Evolutionary conservation across 2,888 invertebrate species (phyloP), one percentile per base, ranked within the genome.

Genomic region (Rhorus exstirpatorius): DNA sequence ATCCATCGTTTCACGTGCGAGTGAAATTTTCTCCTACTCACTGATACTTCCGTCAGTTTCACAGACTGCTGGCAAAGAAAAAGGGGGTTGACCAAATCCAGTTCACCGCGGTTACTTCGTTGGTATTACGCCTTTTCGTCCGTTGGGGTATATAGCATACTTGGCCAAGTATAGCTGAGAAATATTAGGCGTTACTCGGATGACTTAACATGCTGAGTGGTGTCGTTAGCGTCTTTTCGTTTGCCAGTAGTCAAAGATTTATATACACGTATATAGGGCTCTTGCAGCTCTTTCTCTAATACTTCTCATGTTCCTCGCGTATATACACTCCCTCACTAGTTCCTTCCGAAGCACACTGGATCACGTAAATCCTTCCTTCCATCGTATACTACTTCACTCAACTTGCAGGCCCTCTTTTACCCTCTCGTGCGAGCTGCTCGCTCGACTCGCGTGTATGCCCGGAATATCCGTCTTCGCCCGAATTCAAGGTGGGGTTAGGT

Each of bases 401-500:
- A 60, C 75, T 83, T 79, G 35, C 58, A 65, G 79, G 60, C 53
- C 60, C 67, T 74, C 78, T 49, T 26, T 46, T 51, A 31, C 41
- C 8, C 60, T 71, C 70, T 38, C 10, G 14, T 68, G 19, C 21
- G 58, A 58, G 46, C 46, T 17, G 55, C 53, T 81, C 75, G 74
- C 75, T 46, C 74, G 61, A 26, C 46, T 58, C 68, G 70, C 41
- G 75, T 82, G 74, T 82, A 70, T 65, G 63, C 78, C 19, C 31
- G 70, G 74, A 61, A 82, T 58, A 82, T 78, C 70, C 81, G 77
- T 77, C 81, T 72, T 78, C 72, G 53, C 63, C 17, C 46, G 58
- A 58, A 71, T 60, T 31, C 58, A 31, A 71, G 60, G 78, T 83
- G 63, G 70, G 70, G 58, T 71, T 86, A 83, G 84, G 86, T 87